These are phyloP conservation scores for Scomber colias DNA, from an alignment of 2,113 vertebrate species.

Conservation along the genomic window DNA sequence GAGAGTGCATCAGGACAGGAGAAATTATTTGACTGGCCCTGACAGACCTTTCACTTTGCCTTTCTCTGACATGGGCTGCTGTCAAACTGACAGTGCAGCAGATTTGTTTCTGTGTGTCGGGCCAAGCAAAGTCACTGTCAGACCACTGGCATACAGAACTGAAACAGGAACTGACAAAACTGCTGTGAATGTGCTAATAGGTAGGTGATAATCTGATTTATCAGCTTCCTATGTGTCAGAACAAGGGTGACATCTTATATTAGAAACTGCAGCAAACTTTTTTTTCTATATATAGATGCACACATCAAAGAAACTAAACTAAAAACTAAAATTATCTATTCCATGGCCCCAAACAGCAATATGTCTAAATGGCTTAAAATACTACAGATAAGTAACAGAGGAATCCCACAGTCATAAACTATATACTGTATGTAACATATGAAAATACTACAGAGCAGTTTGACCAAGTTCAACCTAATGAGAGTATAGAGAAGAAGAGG, in stretches of 20 bases:
- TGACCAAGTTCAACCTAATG: too few relatives aligned
- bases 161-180: constrained; percentile 27
- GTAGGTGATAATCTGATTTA: neutral
- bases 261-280: neutral
- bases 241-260: neutral
- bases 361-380: constrained; percentile 13
- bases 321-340: neutral
- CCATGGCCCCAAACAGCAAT: constrained; percentile 28
- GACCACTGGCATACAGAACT: constrained; percentile 7
- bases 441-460: too few relatives aligned
- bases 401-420: neutral
- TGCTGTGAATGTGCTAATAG: constrained; percentile 3
- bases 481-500: too few relatives aligned
- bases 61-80: constrained; percentile 56
- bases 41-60: constrained; percentile 73
- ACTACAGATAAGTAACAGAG: neutral
- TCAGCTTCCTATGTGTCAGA: neutral
- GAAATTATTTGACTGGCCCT: constrained; percentile 73
- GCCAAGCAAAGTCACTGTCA: constrained; percentile 36
- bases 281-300: neutral
- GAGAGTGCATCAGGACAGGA: constrained; percentile 63
- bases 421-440: too few relatives aligned
- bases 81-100: constrained; percentile 56
- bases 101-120: constrained; percentile 45
- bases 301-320: neutral